Evolutionary conservation across 2,797 vertebrate genomes (phyloP).

Genomic region (Distichodus sexfasciatus): DNA sequence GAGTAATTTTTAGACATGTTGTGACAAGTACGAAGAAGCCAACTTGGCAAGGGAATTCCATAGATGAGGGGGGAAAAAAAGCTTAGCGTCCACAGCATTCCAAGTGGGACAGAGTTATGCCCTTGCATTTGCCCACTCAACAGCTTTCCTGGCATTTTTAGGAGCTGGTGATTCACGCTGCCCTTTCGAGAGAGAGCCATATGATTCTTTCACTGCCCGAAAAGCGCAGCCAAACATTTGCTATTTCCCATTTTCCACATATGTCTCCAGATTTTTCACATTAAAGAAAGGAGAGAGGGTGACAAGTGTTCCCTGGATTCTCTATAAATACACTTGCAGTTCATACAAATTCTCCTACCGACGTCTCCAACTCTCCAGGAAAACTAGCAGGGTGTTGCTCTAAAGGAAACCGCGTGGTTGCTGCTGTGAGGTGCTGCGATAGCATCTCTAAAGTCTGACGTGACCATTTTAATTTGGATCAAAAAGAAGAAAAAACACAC

Average conservation of each 20-base stretch:
- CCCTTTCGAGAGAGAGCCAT: conserved; percentile 20
- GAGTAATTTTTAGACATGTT: conserved; percentile 31
- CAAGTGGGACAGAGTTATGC: conserved; percentile 20
- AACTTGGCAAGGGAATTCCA: conserved; percentile 13
- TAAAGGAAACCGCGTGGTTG: not conserved
- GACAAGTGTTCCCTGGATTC: conserved; percentile 57
- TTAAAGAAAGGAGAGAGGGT: conserved; percentile 53
- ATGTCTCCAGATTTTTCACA: conserved; percentile 44
- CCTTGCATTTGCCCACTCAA: conserved; percentile 14
- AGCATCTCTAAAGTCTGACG: conserved; percentile 33
- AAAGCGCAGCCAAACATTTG: conserved; percentile 13
- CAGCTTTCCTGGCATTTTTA: conserved; percentile 50
- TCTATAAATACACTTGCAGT: conserved; percentile 52
- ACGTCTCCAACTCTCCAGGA: conserved; percentile 55
- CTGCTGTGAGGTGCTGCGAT: conserved; percentile 24
- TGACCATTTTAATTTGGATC: conserved; percentile 44
- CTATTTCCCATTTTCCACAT: conserved; percentile 25
- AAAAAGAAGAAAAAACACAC: conserved; percentile 24
- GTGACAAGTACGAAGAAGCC: conserved; percentile 20
- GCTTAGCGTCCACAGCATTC: conserved; percentile 26
- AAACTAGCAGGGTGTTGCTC: conserved; percentile 48
- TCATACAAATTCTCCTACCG: conserved; percentile 45
- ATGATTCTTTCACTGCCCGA: not conserved
- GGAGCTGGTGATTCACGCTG: conserved; percentile 52
- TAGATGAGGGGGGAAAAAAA: not conserved